A percentile compares a stretch with the other conserved stretches of the same genome.
Conservation (phyloP, 1,140 invertebrate genomes). For the Drosophila pallidifrons region DNA sequence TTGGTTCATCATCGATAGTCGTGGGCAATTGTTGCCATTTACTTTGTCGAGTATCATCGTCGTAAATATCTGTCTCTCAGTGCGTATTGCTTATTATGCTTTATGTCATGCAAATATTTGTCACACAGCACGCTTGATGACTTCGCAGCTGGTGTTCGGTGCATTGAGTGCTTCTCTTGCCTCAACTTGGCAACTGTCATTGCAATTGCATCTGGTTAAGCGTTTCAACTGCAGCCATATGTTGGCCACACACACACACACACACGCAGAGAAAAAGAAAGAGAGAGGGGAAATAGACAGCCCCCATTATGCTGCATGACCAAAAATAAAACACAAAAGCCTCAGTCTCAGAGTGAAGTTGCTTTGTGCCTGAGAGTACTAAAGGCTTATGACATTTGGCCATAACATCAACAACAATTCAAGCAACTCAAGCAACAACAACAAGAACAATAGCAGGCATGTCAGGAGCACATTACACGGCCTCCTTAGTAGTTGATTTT, state of each 20-base stretch:
- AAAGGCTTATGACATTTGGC: conserved; percentile 74
- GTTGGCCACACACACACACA: conserved; percentile 23
- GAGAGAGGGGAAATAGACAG: conserved; percentile 8
- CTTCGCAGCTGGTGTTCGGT: conserved; percentile 1
- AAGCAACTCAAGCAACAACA: conserved; percentile 29
- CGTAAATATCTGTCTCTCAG: neutral
- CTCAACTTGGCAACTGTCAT: conserved; percentile 16
- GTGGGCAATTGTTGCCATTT: conserved; percentile 43
- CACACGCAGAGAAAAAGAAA: neutral
- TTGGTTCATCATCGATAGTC: conserved; percentile 59
- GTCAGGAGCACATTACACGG: conserved; percentile 75
- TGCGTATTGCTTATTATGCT: conserved; percentile 57
- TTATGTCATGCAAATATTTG: conserved; percentile 69
- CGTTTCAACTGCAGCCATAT: conserved; percentile 50
- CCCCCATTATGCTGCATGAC: conserved; percentile 16
- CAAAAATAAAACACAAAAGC: conserved; percentile 42
- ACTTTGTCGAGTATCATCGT: conserved; percentile 6
- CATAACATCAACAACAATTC: conserved; percentile 46
- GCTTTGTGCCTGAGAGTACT: conserved; percentile 49
- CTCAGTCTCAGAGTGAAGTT: conserved; percentile 15
- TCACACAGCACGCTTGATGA: conserved; percentile 16
- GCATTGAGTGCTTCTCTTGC: conserved; percentile 31
- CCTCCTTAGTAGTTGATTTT: conserved; percentile 64
- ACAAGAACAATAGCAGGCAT: conserved; percentile 44
- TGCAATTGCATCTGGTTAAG: conserved; percentile 39